Conservation (phyloP, 2,113 vertebrate species). For the Notarius quadriscutis region DNA sequence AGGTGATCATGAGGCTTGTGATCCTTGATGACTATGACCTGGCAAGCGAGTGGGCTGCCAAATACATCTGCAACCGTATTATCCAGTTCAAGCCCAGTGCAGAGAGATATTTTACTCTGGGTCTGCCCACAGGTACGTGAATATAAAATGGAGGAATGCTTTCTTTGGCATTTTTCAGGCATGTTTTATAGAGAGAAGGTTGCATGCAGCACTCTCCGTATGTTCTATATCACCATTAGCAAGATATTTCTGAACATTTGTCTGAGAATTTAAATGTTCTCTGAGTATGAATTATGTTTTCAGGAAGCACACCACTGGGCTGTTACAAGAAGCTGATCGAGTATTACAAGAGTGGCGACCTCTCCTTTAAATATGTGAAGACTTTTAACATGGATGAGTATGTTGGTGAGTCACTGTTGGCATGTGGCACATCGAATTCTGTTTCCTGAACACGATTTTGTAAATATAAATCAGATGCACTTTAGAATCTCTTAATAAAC, state of each 20-base stretch:
- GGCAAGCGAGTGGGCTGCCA: slow-evolving; percentile 97
- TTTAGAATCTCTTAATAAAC: neutral
- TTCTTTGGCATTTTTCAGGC: neutral
- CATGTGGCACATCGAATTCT: neutral
- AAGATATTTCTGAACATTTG: neutral
- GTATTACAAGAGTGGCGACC: slow-evolving; percentile 85
- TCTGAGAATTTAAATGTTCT: neutral
- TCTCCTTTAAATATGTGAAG: slow-evolving; percentile 94
- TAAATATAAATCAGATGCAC: neutral
- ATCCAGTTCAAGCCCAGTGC: slow-evolving; percentile 85
- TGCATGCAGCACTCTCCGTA: neutral
- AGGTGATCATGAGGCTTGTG: slow-evolving; percentile 85
- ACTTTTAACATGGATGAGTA: slow-evolving; percentile 99
- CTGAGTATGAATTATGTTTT: neutral
- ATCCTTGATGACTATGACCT: slow-evolving; percentile 93
- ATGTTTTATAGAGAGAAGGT: neutral
- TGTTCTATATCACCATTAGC: neutral
- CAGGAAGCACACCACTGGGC: slow-evolving; percentile 91
- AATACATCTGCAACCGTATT: slow-evolving; percentile 94
- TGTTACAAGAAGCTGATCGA: slow-evolving; percentile 94
- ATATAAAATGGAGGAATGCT: neutral
- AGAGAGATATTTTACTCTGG: slow-evolving; percentile 87
- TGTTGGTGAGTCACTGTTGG: slow-evolving; percentile 80
- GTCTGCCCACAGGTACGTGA: slow-evolving; percentile 88
- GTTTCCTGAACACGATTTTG: neutral